A percentile compares a stretch with the other conserved stretches of the same genome.
These are phyloP conservation scores for Calyptomena viridis DNA, from an alignment of 2,113 vertebrate genomes.

Conservation along the genomic window DNA sequence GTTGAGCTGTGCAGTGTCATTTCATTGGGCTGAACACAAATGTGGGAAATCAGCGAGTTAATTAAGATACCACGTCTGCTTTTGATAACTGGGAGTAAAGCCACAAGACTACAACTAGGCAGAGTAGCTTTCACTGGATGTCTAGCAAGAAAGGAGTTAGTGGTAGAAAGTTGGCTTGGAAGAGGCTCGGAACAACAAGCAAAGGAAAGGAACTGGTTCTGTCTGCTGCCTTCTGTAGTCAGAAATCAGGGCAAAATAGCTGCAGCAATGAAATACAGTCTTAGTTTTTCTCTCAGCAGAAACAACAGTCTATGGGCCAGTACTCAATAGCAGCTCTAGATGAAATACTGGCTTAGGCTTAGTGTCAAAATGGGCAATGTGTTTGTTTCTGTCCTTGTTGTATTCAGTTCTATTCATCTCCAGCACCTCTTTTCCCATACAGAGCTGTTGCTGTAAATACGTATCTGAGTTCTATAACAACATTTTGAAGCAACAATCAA, in stretches of 20 bases:
- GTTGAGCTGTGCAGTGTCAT: background rate
- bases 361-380: background rate
- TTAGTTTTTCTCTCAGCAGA: background rate
- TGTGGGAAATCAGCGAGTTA: rapidly evolving
- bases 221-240: background rate
- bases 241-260: background rate
- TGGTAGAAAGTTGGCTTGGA: background rate
- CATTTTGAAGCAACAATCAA: background rate
- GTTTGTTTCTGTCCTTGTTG: background rate
- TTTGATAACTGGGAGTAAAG: background rate
- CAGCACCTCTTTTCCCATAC: background rate
- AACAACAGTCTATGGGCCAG: background rate
- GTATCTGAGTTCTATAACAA: background rate
- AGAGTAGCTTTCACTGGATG: background rate
- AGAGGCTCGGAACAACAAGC: background rate
- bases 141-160: background rate
- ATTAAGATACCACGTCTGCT: background rate
- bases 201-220: background rate
- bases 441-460: background rate
- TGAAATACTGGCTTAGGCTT: background rate
- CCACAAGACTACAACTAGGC: background rate
- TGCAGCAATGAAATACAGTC: background rate
- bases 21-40: background rate
- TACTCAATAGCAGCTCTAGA: background rate
- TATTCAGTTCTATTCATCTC: background rate